Evolutionary conservation across 2,888 invertebrate genomes (phyloP), one percentile per base, ranked within the genome.

Genomic region (Rhyacophila evoluta): DNA sequence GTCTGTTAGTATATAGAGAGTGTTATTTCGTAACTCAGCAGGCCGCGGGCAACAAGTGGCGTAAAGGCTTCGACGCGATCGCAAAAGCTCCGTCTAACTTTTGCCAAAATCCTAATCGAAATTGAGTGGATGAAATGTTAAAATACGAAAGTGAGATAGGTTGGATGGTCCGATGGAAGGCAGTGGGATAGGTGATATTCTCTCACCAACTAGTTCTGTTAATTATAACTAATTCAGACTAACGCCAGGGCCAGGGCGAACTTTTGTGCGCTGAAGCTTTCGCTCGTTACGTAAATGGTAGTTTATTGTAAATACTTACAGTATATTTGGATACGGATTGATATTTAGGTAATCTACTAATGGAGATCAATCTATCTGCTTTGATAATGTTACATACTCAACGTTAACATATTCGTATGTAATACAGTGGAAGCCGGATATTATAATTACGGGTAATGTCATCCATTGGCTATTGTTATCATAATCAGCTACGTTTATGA

Each of bases 81-180:
- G 15, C 19, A 55, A 55, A 55, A 55, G 55, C 55, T 55, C 55
- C 19, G 19, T 29, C 37, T 11, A 73, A 69, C 39, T 39, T 75
- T 70, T 29, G 28, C 69, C 75, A n/a, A 71, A 75, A 70, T 75
- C 39, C 75, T 75, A 75, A 75, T 75, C 70, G 70, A 70, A 75
- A 75, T 70, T 41, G 70, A 75, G 69, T 75, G 38, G 55, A 55
- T 25, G 55, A 55, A 55, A 55, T 55, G 55, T 55, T 55, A 55
- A 25, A 55, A 55, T 19, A 55, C 19, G 55, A 55, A 55, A 25
- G 55, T 25, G 55, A 55, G 55, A 55, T 55, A 55, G 55, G 25
- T 55, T 10, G 19, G 55, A 55, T 55, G 19, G 19, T 19, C 15
- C 55, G 2, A 25, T 19, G 1, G 15, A 19, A 55, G 55, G 19